phyloP scores from a whole-genome alignment of 2,113 vertebrate species.

The Tychaedon coryphoeus region DNA sequence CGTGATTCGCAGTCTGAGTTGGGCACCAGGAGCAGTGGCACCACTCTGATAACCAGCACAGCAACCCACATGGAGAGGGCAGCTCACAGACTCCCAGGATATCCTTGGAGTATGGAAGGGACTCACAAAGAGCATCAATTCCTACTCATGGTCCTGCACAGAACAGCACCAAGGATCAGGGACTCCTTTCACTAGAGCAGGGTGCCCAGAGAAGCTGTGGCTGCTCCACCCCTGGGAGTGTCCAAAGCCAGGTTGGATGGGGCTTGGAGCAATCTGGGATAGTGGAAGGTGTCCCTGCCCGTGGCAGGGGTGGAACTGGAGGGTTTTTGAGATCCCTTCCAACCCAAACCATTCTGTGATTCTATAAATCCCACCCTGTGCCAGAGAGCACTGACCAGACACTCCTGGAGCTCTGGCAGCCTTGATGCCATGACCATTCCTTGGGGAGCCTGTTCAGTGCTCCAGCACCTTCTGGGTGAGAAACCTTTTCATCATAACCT shows the following conservation, averaged over 20 bases:
- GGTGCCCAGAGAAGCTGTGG: neutral
- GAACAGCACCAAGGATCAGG: neutral
- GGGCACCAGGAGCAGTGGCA: neutral
- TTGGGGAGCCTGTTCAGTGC: neutral
- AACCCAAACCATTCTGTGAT: neutral
- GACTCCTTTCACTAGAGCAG: neutral
- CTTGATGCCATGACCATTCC: neutral
- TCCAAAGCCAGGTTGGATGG: rapidly evolving
- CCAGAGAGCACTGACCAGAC: neutral
- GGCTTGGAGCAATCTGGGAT: neutral
- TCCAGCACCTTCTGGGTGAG: neutral
- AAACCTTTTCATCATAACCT: neutral
- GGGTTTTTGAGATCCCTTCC: neutral
- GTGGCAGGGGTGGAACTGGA: neutral
- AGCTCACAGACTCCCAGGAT: neutral
- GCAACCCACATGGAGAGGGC: rapidly evolving
- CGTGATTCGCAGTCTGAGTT: neutral
- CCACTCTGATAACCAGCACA: neutral
- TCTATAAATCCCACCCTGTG: neutral
- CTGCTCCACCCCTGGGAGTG: neutral
- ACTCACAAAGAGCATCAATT: neutral
- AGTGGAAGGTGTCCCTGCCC: neutral
- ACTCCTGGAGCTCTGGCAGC: neutral
- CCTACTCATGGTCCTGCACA: neutral
- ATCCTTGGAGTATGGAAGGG: rapidly evolving